Evolutionary conservation across 2,888 invertebrate genomes (phyloP).

Genomic region (Agrenia bidenticulata): DNA sequence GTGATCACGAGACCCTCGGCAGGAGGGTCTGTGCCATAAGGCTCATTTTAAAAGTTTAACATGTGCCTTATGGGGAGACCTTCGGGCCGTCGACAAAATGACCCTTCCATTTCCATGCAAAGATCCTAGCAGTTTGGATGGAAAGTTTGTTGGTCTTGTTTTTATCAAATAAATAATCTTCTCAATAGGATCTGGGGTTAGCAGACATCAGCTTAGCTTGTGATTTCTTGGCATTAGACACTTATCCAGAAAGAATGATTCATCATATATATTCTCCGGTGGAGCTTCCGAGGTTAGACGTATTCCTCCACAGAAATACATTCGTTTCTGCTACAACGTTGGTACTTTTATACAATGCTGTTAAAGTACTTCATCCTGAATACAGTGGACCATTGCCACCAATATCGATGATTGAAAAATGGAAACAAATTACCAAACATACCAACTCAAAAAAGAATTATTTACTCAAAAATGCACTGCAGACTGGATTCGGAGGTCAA

Average conservation of each 20-base stretch:
- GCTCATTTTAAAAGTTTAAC: no score
- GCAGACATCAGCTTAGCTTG: constrained; percentile 63
- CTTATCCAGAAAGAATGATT: constrained; percentile 62
- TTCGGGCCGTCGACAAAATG: no score
- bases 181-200: constrained; percentile 55
- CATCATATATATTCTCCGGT: constrained; percentile 59
- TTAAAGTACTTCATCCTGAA: constrained; percentile 59
- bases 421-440: constrained; percentile 54
- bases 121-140: no score
- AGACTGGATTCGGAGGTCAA: constrained; percentile 63
- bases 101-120: no score
- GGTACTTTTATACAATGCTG: constrained; percentile 63
- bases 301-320: constrained; percentile 54
- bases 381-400: constrained; percentile 59
- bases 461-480: constrained; percentile 60
- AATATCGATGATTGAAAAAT: constrained; percentile 54
- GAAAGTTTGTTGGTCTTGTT: neutral
- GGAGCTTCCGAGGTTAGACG: constrained; percentile 57
- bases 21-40: no score
- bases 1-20: no score
- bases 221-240: constrained; percentile 59
- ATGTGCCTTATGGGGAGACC: no score
- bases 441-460: constrained; percentile 54
- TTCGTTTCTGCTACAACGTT: constrained; percentile 50
- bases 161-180: no score